Conservation (phyloP, 2,113 vertebrate genomes). For the Archilochus colubris region DNA sequence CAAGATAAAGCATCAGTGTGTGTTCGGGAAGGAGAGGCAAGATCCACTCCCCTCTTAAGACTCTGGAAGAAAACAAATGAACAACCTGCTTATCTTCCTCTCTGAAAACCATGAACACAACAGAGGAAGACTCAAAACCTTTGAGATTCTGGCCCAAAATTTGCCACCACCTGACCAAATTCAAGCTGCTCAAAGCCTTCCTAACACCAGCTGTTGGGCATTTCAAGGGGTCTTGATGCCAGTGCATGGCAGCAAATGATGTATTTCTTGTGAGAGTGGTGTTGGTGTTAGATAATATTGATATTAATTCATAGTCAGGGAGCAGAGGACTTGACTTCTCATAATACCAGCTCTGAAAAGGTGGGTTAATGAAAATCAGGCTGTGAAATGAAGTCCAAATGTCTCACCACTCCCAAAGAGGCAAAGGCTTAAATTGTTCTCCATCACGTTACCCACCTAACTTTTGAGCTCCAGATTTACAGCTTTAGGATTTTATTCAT, state of each 20-base stretch:
- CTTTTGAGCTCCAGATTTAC: conserved; percentile 71
- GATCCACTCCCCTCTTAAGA: neutral
- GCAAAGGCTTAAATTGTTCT: conserved; percentile 66
- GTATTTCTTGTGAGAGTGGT: conserved; percentile 45
- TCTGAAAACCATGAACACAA: neutral
- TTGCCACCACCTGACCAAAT: neutral
- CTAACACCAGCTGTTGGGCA: neutral
- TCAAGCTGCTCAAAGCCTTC: neutral
- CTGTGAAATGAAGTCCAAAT: conserved; percentile 66
- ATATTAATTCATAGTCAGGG: conserved; percentile 72
- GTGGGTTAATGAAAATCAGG: conserved; percentile 76
- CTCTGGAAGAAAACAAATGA: neutral
- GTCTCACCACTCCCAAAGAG: conserved; percentile 62
- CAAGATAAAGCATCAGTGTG: neutral
- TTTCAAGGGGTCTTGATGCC: conserved; percentile 11
- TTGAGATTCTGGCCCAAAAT: neutral
- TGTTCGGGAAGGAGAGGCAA: neutral
- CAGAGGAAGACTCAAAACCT: neutral
- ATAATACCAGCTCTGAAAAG: conserved; percentile 67
- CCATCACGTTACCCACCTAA: conserved; percentile 39
- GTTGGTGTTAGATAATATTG: conserved; percentile 39
- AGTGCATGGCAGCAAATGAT: conserved; percentile 52
- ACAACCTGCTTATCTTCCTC: neutral
- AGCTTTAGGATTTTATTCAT: conserved; percentile 81
- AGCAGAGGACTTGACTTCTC: conserved; percentile 64